Percentiles rank a stretch among this genome's conserved stretches.
phyloP scores from a whole-genome alignment of 2,797 vertebrate genomes.

The Pipistrellus nathusii region DNA sequence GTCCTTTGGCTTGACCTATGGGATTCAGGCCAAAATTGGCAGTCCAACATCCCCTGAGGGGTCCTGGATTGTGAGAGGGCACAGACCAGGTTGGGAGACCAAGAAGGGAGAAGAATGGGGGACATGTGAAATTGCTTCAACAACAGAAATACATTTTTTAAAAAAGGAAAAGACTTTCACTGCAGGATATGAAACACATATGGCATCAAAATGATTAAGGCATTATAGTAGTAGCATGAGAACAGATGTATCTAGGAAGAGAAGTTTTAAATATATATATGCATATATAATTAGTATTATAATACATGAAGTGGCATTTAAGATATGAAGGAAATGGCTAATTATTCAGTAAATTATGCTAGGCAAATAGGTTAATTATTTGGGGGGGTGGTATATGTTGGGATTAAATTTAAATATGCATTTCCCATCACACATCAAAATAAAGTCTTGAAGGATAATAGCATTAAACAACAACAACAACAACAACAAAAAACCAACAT shows the following conservation, averaged over 20 bases:
- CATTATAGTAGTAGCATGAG: not conserved
- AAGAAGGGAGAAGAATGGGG: not conserved
- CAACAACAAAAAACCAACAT: not conserved
- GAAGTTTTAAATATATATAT: not conserved
- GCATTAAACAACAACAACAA: not conserved
- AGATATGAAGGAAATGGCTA: slow-evolving; percentile 22
- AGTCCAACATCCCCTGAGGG: too few species aligned
- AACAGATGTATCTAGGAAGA: not conserved
- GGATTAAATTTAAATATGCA: slow-evolving; percentile 48
- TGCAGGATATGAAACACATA: not conserved
- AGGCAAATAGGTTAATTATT: slow-evolving; percentile 57
- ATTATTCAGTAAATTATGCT: slow-evolving; percentile 52
- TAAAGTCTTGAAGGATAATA: slow-evolving; percentile 10
- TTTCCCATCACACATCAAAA: slow-evolving; percentile 53
- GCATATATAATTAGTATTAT: slow-evolving; percentile 18
- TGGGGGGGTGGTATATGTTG: not conserved
- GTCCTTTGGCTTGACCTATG: too few species aligned
- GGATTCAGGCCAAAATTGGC: too few species aligned
- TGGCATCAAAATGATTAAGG: slow-evolving; percentile 11
- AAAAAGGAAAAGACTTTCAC: not conserved
- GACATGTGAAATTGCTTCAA: not conserved
- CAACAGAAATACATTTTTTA: not conserved
- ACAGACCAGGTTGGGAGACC: too few species aligned
- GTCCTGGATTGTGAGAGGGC: too few species aligned
- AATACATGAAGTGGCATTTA: slow-evolving; percentile 54